Conservation (phyloP, 2,113 vertebrate species). For the Haemorhous mexicanus region DNA sequence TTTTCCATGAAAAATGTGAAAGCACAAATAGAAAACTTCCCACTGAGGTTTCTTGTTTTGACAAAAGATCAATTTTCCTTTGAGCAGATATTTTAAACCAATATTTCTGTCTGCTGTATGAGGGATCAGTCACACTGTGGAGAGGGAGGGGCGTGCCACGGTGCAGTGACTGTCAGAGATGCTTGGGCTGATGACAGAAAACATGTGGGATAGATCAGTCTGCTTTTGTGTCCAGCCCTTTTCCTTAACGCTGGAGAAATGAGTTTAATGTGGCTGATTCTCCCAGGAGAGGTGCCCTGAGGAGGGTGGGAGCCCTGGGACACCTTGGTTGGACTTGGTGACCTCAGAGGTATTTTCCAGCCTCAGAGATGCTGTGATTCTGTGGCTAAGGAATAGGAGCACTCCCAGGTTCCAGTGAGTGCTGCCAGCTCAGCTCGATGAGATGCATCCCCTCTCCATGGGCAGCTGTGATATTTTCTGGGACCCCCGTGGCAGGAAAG, state of each 20-base stretch:
- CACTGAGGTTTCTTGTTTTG: neutral
- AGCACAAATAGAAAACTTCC: neutral
- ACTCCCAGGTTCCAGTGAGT: neutral
- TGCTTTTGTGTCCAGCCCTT: neutral
- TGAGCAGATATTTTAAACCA: neutral
- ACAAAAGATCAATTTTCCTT: slow-evolving; percentile 8
- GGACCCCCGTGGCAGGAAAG: no score
- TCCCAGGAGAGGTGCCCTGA: neutral
- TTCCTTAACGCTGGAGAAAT: neutral
- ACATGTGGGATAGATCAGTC: neutral
- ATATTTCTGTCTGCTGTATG: neutral
- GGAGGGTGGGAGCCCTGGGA: neutral
- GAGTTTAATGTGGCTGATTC: neutral
- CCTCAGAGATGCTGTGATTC: neutral
- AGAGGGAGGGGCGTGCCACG: rapidly evolving
- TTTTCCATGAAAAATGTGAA: neutral
- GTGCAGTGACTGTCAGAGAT: neutral
- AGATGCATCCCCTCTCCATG: neutral
- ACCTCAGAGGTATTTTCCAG: neutral
- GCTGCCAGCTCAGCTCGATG: neutral
- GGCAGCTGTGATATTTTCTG: no score
- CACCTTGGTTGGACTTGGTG: neutral
- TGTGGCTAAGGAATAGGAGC: neutral
- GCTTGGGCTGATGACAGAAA: neutral
- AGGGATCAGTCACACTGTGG: neutral